Evolutionary conservation across 1,140 invertebrate genomes (phyloP), one percentile per base, ranked within the genome.

Genomic region (Thaumetopoea pityocampa): DNA sequence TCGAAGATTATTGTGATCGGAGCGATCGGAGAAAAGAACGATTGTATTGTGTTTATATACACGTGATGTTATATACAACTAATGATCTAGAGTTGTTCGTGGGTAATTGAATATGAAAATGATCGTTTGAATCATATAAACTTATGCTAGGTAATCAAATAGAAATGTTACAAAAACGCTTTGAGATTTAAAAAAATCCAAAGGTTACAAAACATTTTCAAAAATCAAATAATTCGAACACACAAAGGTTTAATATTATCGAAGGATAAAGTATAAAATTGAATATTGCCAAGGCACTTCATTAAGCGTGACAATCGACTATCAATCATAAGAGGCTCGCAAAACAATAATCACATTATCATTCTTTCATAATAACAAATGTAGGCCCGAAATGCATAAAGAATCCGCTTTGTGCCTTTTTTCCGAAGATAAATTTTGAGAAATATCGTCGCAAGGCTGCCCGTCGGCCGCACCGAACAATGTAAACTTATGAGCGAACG

Each of bases 321-420:
- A 84, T 84, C 71, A 77, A 80, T 84, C 80, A 81, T 78, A 50
- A 40, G 57, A 68, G 67, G 57, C 73, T 77, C 73, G 77, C 77
- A 80, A 84, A 84, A 84, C 77, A 84, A 84, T 84, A 84, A 84
- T 84, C 74, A 84, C 73, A 81, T 83, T 83, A 83, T 84, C 73
- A 81, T 81, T 81, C 71, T 78, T 69, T 67, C 67, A 79, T 78
- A 80, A 80, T 80, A 84, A 81, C 66, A 80, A 80, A 84, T 70
- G 77, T 69, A 77, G 62, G 40, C 57, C 62, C 67, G 51, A 74
- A 77, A 80, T 72, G 70, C 80, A 84, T 82, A 84, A 84, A 81
- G 77, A 80, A 84, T 59, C 62, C 55, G 66, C 67, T 70, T 78
- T 72, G 57, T 67, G 52, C 47, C 27, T 44, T 68, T 71, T 74